phyloP scores from a whole-genome alignment of 1,140 invertebrate genomes.

The fruit fly (Drosophila melanogaster) region DNA sequence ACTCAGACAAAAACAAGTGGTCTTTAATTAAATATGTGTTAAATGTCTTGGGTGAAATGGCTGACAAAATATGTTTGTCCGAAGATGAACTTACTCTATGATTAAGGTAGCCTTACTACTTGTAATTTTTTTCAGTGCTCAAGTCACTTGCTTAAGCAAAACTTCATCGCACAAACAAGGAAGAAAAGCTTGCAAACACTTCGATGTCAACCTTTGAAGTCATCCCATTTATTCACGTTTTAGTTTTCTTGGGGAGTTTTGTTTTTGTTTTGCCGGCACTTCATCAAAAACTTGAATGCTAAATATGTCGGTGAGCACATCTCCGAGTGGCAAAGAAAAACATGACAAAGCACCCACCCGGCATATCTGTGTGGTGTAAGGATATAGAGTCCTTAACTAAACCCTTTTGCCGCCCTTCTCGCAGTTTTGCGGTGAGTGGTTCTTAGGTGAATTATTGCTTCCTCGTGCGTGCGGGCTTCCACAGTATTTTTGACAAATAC shows the following conservation, averaged over 20 bases:
- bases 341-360: conserved; percentile 36
- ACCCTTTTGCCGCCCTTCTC: conserved; percentile 12
- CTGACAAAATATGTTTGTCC: too few species aligned
- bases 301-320: conserved; percentile 56
- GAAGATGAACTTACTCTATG: too few species aligned
- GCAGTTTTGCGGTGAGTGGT: conserved; percentile 49
- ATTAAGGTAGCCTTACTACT: too few species aligned
- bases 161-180: conserved; percentile 9
- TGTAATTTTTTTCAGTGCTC: conserved; percentile 2
- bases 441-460: conserved; percentile 63
- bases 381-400: conserved; percentile 5
- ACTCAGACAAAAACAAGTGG: neutral
- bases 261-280: conserved; percentile 52
- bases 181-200: conserved; percentile 14
- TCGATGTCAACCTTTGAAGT: conserved; percentile 28
- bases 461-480: conserved; percentile 57
- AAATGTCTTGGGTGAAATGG: too few species aligned
- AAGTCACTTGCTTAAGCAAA: neutral
- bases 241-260: conserved; percentile 39
- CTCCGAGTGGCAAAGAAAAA: conserved; percentile 50
- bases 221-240: conserved; percentile 33
- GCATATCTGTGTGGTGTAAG: conserved; percentile 11
- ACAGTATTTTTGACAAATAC: conserved; percentile 70
- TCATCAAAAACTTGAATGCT: conserved; percentile 66
- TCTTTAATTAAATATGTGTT: too few species aligned